These are phyloP conservation scores for Augochlorella aurata DNA, from an alignment of 2,888 invertebrate genomes.

Conservation along the genomic window DNA sequence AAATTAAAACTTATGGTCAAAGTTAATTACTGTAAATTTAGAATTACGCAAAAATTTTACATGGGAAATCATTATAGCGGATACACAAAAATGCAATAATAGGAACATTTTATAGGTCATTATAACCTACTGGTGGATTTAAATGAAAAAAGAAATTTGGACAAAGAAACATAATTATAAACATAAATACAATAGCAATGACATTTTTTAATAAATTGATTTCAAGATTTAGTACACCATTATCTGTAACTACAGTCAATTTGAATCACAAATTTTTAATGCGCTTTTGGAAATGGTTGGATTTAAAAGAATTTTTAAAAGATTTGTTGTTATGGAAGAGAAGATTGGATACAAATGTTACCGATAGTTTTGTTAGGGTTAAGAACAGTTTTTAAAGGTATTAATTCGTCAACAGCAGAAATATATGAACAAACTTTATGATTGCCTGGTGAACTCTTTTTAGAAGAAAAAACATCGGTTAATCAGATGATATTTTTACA, in stretches of 20 bases:
- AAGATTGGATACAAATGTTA: not conserved
- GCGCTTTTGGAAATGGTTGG: not conserved
- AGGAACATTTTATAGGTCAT: not conserved
- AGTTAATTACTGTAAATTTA: not conserved
- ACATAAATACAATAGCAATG: too few relatives aligned
- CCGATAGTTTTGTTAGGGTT: not conserved
- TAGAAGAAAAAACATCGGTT: not conserved
- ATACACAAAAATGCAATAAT: not conserved
- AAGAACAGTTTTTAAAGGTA: not conserved
- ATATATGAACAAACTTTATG: constrained; percentile 1
- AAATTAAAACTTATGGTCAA: not conserved
- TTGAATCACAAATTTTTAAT: not conserved
- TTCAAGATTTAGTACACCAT: too few relatives aligned
- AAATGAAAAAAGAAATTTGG: not conserved
- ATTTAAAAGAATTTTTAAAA: not conserved
- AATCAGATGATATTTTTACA: not conserved
- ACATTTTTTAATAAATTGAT: too few relatives aligned
- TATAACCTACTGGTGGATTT: not conserved
- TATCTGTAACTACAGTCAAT: too few relatives aligned
- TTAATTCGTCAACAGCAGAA: not conserved
- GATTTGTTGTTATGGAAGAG: not conserved
- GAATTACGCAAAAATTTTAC: not conserved
- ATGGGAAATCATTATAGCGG: not conserved
- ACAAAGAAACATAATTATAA: not conserved
- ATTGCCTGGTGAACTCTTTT: not conserved